Evolutionary conservation across 2,113 vertebrate species (phyloP).

Genomic region (Phoxinus phoxinus): DNA sequence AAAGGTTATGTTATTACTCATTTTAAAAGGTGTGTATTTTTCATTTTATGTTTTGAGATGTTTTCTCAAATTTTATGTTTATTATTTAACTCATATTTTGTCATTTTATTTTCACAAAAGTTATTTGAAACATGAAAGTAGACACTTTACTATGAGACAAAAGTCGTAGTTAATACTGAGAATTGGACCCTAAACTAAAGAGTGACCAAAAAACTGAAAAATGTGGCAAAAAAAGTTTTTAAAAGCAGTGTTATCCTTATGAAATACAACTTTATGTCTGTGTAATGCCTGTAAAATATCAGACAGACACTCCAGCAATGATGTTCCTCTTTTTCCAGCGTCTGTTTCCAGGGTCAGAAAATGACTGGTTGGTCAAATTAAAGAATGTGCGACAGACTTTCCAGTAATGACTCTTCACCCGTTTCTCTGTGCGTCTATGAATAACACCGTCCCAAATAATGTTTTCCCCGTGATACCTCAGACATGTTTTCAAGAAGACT

Average conservation of each 20-base stretch:
- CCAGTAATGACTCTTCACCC: slow-evolving; percentile 66
- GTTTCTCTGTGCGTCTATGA: slow-evolving; percentile 52
- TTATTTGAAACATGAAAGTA: too few relatives aligned
- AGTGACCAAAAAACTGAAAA: too few relatives aligned
- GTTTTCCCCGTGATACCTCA: slow-evolving; percentile 54
- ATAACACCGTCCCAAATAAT: slow-evolving; percentile 53
- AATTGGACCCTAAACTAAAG: too few relatives aligned
- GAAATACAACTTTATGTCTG: not conserved
- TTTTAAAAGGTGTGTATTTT: not conserved
- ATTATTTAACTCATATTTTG: too few relatives aligned
- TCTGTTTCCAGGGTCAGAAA: slow-evolving; percentile 50
- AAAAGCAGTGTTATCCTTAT: not conserved
- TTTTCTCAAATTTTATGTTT: not conserved
- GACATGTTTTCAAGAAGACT: slow-evolving; percentile 67
- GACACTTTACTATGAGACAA: too few relatives aligned
- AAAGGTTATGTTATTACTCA: not conserved
- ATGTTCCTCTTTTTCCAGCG: slow-evolving; percentile 43
- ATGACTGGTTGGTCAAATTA: slow-evolving; percentile 57
- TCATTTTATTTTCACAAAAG: too few relatives aligned
- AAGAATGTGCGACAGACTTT: slow-evolving; percentile 65
- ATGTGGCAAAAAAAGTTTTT: too few relatives aligned
- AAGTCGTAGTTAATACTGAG: too few relatives aligned
- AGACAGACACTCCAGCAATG: not conserved
- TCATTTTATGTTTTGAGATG: not conserved
- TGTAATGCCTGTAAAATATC: not conserved